Percentiles rank a stretch among this genome's conserved stretches.
Evolutionary conservation across 2,113 vertebrate species (phyloP).

Genomic region (Lonchura striata): DNA sequence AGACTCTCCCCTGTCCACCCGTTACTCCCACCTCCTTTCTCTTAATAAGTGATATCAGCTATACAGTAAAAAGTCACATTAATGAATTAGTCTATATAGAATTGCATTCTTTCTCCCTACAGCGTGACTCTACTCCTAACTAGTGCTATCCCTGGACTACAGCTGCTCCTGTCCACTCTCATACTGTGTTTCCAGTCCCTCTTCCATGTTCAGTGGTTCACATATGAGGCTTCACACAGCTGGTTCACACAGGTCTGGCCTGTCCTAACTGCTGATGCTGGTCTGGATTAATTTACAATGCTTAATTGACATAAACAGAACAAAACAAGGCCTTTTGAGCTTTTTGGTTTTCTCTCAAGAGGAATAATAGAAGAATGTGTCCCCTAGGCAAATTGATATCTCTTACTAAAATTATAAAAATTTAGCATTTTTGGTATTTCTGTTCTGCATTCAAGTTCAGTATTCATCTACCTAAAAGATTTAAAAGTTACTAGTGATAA

Average conservation of each 20-base stretch:
- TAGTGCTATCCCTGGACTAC: not conserved
- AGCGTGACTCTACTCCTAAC: not conserved
- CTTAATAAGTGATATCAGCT: not conserved
- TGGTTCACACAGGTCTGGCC: not conserved
- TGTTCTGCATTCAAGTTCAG: not conserved
- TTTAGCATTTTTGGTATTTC: not conserved
- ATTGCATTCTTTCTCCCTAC: not conserved
- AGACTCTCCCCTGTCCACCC: not conserved
- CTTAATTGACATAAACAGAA: not conserved
- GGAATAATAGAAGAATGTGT: not conserved
- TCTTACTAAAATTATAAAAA: not conserved
- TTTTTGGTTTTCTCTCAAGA: not conserved
- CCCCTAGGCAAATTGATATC: not conserved
- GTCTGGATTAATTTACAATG: not conserved
- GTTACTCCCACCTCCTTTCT: fast-evolving
- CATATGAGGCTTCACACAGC: not conserved
- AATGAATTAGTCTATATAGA: not conserved
- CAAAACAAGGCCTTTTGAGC: not conserved
- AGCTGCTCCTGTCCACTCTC: not conserved
- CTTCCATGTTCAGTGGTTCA: not conserved
- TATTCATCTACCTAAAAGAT: not conserved
- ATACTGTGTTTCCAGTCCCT: not conserved
- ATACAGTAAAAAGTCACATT: not conserved
- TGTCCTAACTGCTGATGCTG: not conserved
- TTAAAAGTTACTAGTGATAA: not conserved